phyloP scores from a whole-genome alignment of 2,797 vertebrate species.

The Dermochelys coriacea region DNA sequence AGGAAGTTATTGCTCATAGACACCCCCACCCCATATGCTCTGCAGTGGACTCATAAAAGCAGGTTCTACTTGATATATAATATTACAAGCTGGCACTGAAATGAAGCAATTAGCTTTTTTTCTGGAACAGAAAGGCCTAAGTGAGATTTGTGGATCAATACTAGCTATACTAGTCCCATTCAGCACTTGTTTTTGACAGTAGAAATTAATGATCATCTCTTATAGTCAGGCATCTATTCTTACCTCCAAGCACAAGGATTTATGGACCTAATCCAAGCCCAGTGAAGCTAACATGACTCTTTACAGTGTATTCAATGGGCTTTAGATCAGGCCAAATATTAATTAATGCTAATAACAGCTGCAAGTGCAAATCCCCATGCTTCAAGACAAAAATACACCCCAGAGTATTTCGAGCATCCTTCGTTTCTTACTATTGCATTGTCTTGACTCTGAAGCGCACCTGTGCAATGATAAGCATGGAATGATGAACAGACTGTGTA shows the following conservation, averaged over 20 bases:
- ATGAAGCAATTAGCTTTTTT: not conserved
- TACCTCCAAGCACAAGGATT: not conserved
- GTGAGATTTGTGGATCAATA: not conserved
- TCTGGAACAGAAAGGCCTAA: not conserved
- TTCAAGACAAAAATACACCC: not conserved
- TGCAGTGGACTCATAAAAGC: accelerated
- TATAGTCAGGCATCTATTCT: not conserved
- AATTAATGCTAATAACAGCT: not conserved
- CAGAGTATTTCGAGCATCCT: not conserved
- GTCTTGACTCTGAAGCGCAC: not conserved
- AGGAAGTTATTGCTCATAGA: not conserved
- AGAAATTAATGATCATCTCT: constrained; percentile 25
- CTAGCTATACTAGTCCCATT: not conserved
- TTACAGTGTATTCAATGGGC: not conserved
- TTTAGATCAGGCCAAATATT: constrained; percentile 6
- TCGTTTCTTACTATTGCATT: not conserved
- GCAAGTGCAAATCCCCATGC: not conserved
- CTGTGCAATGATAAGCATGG: not conserved
- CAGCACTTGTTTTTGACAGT: constrained; percentile 13
- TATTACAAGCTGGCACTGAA: accelerated
- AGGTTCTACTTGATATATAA: not conserved
- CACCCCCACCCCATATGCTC: accelerated
- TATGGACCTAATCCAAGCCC: not conserved
- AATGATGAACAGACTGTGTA: not conserved
- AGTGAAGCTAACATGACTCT: not conserved